Conservation (phyloP, 1,140 invertebrate genomes). For the Harpegnathos saltator region DNA sequence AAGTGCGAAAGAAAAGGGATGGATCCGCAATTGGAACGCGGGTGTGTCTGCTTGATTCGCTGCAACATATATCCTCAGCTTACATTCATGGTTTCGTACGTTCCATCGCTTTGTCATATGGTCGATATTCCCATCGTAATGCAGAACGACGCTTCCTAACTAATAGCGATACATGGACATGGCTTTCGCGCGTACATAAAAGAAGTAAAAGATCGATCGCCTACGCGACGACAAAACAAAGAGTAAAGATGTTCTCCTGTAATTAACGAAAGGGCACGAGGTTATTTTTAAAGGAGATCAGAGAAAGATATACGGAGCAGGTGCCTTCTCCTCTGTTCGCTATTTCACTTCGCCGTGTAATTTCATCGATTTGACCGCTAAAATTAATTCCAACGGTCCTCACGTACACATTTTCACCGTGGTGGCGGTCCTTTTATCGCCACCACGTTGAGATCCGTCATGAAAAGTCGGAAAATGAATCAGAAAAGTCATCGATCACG, state of each 20-base stretch:
- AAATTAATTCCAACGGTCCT: constrained; percentile 54
- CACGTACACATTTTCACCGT: constrained; percentile 43
- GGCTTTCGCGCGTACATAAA: constrained; percentile 6
- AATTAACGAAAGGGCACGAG: constrained; percentile 41
- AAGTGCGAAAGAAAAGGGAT: no score
- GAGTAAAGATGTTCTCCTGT: constrained; percentile 40
- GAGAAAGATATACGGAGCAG: constrained; percentile 30
- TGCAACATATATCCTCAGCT: neutral
- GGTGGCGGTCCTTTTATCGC: constrained; percentile 52
- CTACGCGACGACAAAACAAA: constrained; percentile 38
- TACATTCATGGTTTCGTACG: constrained; percentile 13
- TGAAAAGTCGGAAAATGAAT: neutral
- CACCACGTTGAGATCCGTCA: constrained; percentile 5
- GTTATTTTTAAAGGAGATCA: constrained; percentile 47
- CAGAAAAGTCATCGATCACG: constrained; percentile 1
- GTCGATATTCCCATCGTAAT: constrained; percentile 40
- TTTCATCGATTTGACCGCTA: constrained; percentile 49
- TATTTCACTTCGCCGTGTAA: constrained; percentile 25
- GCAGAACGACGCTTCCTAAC: constrained; percentile 20
- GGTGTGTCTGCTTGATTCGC: neutral
- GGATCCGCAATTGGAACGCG: neutral
- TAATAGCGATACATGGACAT: constrained; percentile 3
- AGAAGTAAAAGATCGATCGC: constrained; percentile 49
- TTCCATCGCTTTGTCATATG: constrained; percentile 15
- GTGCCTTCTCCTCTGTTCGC: constrained; percentile 13